Percentiles rank a stretch among this genome's conserved stretches.
These are phyloP conservation scores for Gonioctena quinquepunctata DNA, from an alignment of 1,140 invertebrate genomes.

Conservation along the genomic window DNA sequence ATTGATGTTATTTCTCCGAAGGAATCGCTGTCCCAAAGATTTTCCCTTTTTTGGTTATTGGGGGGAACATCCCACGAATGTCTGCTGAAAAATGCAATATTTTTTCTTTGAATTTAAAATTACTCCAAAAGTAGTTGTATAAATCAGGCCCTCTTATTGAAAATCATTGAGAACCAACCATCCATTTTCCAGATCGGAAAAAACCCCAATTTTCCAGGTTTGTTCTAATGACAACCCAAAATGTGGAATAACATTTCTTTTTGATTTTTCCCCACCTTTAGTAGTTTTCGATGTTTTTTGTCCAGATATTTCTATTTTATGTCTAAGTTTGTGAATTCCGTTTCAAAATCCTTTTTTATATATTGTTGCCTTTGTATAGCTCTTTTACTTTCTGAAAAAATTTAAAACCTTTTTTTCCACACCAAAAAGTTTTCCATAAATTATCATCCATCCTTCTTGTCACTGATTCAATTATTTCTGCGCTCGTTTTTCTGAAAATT, in stretches of 20 bases:
- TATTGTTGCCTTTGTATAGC: not conserved
- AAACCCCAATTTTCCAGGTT: not conserved
- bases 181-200: not conserved
- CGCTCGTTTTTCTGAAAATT: not conserved
- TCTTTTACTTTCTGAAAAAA: not conserved
- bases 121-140: not conserved
- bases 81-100: not conserved
- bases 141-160: not conserved
- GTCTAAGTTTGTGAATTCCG: not conserved
- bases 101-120: not conserved
- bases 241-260: not conserved
- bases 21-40: not conserved
- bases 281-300: not conserved
- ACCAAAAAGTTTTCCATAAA: not conserved
- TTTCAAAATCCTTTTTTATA: not conserved
- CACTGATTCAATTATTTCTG: not conserved
- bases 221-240: not conserved
- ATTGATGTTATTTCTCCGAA: not conserved
- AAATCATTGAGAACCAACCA: not conserved
- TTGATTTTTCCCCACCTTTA: not conserved
- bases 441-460: not conserved
- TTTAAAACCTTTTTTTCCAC: not conserved
- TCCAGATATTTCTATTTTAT: not conserved
- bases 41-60: not conserved
- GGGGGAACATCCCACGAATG: not conserved